Evolutionary conservation across 2,797 vertebrate species (phyloP).

Genomic region (Thalassophryne amazonica): DNA sequence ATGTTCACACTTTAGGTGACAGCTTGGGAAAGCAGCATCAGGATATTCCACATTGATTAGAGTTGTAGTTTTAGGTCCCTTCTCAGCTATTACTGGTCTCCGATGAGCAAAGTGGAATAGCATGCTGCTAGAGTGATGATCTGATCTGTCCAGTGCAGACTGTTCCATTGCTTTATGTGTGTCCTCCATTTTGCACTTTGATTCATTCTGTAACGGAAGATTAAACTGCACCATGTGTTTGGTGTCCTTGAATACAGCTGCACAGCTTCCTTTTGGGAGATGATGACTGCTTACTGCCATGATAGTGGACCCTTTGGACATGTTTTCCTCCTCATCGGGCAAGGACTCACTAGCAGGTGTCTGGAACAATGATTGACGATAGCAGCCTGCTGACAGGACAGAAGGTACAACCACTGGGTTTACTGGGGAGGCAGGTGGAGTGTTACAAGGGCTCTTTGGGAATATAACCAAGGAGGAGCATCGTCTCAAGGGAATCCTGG

Average conservation of each 20-base stretch:
- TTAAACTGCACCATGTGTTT: constrained; percentile 81
- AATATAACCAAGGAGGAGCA: constrained; percentile 96
- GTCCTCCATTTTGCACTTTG: constrained; percentile 38
- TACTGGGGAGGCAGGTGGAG: constrained; percentile 87
- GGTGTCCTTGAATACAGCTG: constrained; percentile 77
- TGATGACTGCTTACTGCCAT: constrained; percentile 81
- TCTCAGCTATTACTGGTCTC: constrained; percentile 61
- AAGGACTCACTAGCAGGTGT: constrained; percentile 73
- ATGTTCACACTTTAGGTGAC: constrained; percentile 44
- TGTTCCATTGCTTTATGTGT: constrained; percentile 41
- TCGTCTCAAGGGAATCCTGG: constrained; percentile 84
- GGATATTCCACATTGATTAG: constrained; percentile 55
- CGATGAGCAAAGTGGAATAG: constrained; percentile 82
- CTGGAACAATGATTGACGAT: constrained; percentile 78
- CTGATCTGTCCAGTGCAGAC: constrained; percentile 63
- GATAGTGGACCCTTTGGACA: constrained; percentile 79
- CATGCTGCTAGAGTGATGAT: constrained; percentile 77
- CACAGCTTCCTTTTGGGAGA: constrained; percentile 76
- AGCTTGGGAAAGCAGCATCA: constrained; percentile 44
- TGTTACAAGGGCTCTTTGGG: constrained; percentile 87
- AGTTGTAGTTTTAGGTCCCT: constrained; percentile 51
- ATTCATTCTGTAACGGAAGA: constrained; percentile 73
- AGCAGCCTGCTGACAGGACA: constrained; percentile 59
- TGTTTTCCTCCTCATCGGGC: constrained; percentile 68
- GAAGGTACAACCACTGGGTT: constrained; percentile 69